Percentiles rank a stretch among this genome's conserved stretches.
Evolutionary conservation across 2,797 vertebrate genomes (phyloP).

Genomic region (Catamblyrhynchus diadema): DNA sequence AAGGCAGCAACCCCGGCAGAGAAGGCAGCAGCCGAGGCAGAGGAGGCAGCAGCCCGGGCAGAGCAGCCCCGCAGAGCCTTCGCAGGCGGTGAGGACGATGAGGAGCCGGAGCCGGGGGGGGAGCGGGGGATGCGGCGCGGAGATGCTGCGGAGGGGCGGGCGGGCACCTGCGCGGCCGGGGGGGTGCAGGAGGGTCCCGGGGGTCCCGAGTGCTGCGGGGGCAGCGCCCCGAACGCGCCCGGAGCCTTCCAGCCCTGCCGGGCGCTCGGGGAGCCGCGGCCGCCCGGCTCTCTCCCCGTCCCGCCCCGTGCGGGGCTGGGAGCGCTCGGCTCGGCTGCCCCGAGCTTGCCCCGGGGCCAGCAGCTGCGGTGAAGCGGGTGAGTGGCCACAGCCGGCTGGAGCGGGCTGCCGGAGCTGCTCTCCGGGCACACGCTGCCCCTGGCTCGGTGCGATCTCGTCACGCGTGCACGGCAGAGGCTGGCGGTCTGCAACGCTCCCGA

Average conservation of each 20-base stretch:
- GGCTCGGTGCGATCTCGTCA: not conserved
- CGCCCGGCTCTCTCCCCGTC: not conserved
- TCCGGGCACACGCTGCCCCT: not conserved
- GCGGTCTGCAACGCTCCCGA: not conserved
- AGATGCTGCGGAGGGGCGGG: not conserved
- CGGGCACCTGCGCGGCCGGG: not conserved
- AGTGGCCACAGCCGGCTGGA: not conserved
- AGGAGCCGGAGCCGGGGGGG: not conserved
- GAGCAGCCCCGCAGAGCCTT: not conserved
- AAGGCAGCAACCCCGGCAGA: not conserved
- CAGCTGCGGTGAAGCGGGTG: not conserved
- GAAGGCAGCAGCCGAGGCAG: too few species aligned
- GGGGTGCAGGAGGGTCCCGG: too few species aligned
- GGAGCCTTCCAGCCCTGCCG: not conserved
- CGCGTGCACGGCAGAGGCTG: not conserved
- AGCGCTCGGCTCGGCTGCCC: not conserved
- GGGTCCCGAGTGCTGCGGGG: too few species aligned
- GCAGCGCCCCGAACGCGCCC: not conserved
- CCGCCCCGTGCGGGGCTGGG: not conserved
- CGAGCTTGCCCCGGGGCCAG: not conserved
- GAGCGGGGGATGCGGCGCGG: not conserved
- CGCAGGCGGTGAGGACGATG: not conserved
- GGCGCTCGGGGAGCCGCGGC: not conserved
- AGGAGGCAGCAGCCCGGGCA: not conserved
- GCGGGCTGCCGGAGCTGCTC: not conserved